Evolutionary conservation across 2,888 invertebrate genomes (phyloP).

Genomic region (Apodemia mormo): DNA sequence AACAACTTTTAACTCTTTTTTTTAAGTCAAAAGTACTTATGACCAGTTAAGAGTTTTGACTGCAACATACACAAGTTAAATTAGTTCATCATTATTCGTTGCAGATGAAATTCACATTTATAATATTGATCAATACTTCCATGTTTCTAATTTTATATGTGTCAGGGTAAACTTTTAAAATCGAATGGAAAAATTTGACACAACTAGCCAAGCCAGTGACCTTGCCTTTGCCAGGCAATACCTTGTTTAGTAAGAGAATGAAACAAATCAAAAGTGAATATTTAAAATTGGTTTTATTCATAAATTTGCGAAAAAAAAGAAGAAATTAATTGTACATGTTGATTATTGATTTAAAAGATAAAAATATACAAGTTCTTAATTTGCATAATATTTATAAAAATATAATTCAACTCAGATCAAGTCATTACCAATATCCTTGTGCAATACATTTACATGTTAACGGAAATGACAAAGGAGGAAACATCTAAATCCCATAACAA

Average conservation of each 20-base stretch:
- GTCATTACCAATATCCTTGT: conserved; percentile 81
- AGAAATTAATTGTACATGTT: conserved; percentile 79
- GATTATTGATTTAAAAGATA: conserved; percentile 79
- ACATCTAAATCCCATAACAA: conserved; percentile 78
- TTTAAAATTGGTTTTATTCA: conserved; percentile 81
- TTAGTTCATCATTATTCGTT: too few relatives aligned
- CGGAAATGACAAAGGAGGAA: conserved; percentile 72
- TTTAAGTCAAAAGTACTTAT: too few relatives aligned
- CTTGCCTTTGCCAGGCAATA: too few relatives aligned
- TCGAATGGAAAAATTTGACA: too few relatives aligned
- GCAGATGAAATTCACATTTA: too few relatives aligned
- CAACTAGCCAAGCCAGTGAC: too few relatives aligned
- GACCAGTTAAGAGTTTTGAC: too few relatives aligned
- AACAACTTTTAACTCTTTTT: too few relatives aligned
- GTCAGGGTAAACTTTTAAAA: too few relatives aligned
- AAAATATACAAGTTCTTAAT: conserved; percentile 78
- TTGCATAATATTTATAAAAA: conserved; percentile 79
- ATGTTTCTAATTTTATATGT: too few relatives aligned
- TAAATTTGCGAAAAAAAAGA: conserved; percentile 75
- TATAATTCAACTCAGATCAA: conserved; percentile 81
- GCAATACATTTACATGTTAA: conserved; percentile 73
- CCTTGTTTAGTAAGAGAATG: neutral
- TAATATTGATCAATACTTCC: too few relatives aligned
- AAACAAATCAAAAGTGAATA: conserved; percentile 48
- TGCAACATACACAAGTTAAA: too few relatives aligned